Conservation (phyloP, 2,888 invertebrate species). For the Mythimna impura region DNA sequence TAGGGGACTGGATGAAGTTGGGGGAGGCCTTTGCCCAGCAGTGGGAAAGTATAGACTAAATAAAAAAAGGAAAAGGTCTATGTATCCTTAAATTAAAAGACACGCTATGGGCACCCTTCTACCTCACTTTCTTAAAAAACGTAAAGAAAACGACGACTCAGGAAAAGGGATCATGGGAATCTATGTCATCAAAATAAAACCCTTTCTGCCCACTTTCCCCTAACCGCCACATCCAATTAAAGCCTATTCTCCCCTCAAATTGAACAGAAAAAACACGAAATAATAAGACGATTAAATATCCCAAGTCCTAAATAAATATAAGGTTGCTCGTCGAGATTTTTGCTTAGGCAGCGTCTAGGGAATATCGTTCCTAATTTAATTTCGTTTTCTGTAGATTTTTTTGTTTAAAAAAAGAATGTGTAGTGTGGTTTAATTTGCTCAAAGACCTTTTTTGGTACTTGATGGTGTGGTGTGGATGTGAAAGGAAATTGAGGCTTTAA, state of each 20-base stretch:
- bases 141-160: conserved; percentile 29
- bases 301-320: conserved; percentile 68
- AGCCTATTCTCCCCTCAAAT: conserved; percentile 16
- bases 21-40: no score
- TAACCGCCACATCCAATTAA: conserved; percentile 44
- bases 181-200: conserved; percentile 49
- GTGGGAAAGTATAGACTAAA: no score
- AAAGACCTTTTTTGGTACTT: conserved; percentile 27
- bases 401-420: conserved; percentile 48
- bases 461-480: not conserved
- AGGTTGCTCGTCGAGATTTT: conserved; percentile 59
- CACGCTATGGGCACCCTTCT: not conserved
- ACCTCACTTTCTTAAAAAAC: not conserved
- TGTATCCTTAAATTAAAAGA: not conserved
- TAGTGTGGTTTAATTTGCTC: conserved; percentile 50
- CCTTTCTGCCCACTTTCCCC: conserved; percentile 21
- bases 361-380: conserved; percentile 69
- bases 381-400: conserved; percentile 63
- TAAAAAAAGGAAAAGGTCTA: no score
- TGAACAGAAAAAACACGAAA: conserved; percentile 52
- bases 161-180: conserved; percentile 28
- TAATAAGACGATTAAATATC: conserved; percentile 61
- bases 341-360: conserved; percentile 56
- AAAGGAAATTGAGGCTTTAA: not conserved
- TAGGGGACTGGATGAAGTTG: no score